A percentile compares a stretch with the other conserved stretches of the same genome.
These are phyloP conservation scores for Probosciger aterrimus DNA, from an alignment of 2,113 vertebrate genomes.

Conservation along the genomic window DNA sequence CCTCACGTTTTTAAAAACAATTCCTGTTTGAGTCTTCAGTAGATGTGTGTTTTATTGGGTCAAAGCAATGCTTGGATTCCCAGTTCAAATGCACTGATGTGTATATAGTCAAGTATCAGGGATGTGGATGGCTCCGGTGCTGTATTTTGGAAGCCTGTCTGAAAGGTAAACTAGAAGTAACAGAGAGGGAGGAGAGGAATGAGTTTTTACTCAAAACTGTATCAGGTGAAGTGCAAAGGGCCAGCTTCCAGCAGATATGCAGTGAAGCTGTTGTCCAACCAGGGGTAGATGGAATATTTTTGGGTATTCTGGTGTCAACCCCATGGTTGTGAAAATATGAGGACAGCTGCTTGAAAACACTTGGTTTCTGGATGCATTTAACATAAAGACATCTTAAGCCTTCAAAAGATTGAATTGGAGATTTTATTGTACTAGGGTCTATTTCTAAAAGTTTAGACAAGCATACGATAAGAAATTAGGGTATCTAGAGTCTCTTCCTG, in stretches of 20 bases:
- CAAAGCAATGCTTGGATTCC: neutral
- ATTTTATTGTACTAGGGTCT: neutral
- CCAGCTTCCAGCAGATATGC: neutral
- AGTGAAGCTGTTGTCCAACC: neutral
- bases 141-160: neutral
- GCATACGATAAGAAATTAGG: neutral
- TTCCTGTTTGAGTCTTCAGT: neutral
- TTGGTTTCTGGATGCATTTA: neutral
- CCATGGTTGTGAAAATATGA: rapidly evolving
- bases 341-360: neutral
- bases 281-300: neutral
- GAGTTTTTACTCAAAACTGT: neutral
- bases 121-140: rapidly evolving
- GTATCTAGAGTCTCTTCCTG: neutral
- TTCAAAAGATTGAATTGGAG: neutral
- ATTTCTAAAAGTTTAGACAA: neutral
- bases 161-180: neutral
- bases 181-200: neutral
- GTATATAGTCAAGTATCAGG: neutral
- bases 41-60: neutral
- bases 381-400: neutral
- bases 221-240: neutral
- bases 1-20: neutral
- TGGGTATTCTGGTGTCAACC: neutral
- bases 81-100: neutral